Evolutionary conservation across 2,888 invertebrate genomes (phyloP).

Genomic region (Pollenia labialis): DNA sequence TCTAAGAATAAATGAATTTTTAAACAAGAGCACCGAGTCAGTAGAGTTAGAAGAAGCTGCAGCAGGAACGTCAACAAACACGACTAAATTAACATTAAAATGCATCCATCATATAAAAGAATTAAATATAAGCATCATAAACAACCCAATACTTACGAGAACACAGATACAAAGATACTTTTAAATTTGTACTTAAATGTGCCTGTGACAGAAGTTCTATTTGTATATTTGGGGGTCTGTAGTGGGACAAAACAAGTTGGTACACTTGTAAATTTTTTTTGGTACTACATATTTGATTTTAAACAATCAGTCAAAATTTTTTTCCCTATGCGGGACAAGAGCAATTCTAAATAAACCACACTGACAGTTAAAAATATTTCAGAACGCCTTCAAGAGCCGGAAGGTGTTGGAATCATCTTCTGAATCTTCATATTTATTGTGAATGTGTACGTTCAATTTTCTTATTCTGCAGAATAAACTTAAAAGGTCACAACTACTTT

Average conservation of each 20-base stretch:
- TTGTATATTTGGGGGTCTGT: constrained; percentile 38
- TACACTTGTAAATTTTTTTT: too few species aligned
- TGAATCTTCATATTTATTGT: too few species aligned
- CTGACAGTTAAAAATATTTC: too few species aligned
- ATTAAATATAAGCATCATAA: constrained; percentile 43
- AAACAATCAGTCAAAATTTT: too few species aligned
- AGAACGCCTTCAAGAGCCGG: too few species aligned
- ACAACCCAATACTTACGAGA: neutral
- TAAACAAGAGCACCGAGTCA: constrained; percentile 57
- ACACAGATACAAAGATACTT: neutral
- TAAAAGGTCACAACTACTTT: too few species aligned
- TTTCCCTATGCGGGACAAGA: too few species aligned
- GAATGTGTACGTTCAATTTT: too few species aligned
- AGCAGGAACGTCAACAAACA: constrained; percentile 52
- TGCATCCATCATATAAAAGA: constrained; percentile 52
- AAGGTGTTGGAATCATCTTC: too few species aligned
- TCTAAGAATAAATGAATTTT: constrained; percentile 71
- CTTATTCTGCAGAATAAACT: too few species aligned
- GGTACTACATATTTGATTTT: too few species aligned
- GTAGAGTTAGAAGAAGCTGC: constrained; percentile 2
- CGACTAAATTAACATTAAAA: constrained; percentile 65
- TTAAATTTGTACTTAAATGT: neutral
- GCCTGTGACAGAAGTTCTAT: neutral
- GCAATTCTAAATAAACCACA: too few species aligned
- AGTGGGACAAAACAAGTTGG: neutral